phyloP scores from a whole-genome alignment of 2,888 invertebrate species.

The Acrobeloides nanus region DNA sequence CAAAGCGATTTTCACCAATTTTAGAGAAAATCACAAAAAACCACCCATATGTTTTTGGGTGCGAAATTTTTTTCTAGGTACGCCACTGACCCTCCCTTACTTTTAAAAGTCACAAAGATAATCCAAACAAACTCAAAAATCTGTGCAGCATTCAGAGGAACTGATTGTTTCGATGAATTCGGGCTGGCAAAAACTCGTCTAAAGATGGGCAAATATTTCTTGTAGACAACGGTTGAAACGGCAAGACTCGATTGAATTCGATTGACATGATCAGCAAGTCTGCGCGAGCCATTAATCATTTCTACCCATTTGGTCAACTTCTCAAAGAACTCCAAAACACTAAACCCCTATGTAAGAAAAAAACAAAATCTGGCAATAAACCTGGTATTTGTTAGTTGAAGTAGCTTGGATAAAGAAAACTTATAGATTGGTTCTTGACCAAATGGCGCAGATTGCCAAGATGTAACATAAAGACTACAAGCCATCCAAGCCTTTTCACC shows the following conservation, averaged over 20 bases:
- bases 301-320: constrained; percentile 91
- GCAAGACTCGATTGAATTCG: constrained; percentile 80
- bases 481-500: constrained; percentile 25
- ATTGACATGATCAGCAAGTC: constrained; percentile 70
- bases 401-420: constrained; percentile 21
- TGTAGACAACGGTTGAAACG: constrained; percentile 84
- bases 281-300: constrained; percentile 78
- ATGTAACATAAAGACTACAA: constrained; percentile 26
- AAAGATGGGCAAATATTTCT: constrained; percentile 81
- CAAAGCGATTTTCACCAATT: no score
- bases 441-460: constrained; percentile 30
- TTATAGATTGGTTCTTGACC: constrained; percentile 23
- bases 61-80: no score
- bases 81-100: constrained; percentile 13
- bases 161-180: neutral
- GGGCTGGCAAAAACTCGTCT: constrained; percentile 67
- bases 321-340: constrained; percentile 82
- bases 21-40: no score
- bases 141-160: constrained; percentile 16
- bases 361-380: no score
- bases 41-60: no score
- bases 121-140: constrained; percentile 35
- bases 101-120: constrained; percentile 28
- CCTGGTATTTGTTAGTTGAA: constrained; percentile 22
- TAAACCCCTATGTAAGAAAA: constrained; percentile 60